Base-by-base conservation (phyloP, 2,113 vertebrate species). In the Nymphicus hollandicus region DNA sequence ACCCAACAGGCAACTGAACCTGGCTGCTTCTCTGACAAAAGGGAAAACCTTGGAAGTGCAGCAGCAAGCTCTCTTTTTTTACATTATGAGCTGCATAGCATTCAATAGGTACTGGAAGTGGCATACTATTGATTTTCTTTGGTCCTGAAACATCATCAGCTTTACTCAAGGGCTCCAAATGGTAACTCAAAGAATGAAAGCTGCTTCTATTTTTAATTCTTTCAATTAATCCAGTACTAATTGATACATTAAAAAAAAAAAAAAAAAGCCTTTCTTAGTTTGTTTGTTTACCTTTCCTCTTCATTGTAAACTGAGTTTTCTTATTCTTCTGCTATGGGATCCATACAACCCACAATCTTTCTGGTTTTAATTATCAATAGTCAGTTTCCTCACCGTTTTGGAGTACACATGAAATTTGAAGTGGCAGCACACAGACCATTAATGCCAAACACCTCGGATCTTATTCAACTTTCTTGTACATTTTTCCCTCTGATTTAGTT, bases 31-130 rank as follows among this genome's bases (percentile, higher is more conserved):
- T 84, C 72, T 70, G 74, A 90, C 60, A 85, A 85, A 93, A 94
- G 60, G 31, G n/a, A 92, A 92, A 91, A 70, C 33, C 58, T 74
- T 72, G 18, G 46, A 89, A 93, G 68, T n/a, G 64, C 46, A 91
- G 66, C 64, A 88, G 77, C 37, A 93, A 89, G 29, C 31, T 69
- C 68, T 83, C 37, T 92, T 88, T 83, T 83, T 80, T 84, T 86
- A 55, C 93, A 97, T 96, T 96, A 95, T 96, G 95, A 93, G 95
- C 49, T 85, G 90, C 46, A 47, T 79, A 94, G 77, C 87, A 72
- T 95, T 96, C 58, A 88, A 71, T 35, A 81, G 73, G 84, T 35
- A 74, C 79, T 86, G 89, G 78, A 96, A 95, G 56, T 81, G 63
- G 64, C 31, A 77, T 10, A 13, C 11, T 95, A 91, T 95, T 94